Conservation (phyloP, 2,888 invertebrate species). For the Polyommatus icarus region DNA sequence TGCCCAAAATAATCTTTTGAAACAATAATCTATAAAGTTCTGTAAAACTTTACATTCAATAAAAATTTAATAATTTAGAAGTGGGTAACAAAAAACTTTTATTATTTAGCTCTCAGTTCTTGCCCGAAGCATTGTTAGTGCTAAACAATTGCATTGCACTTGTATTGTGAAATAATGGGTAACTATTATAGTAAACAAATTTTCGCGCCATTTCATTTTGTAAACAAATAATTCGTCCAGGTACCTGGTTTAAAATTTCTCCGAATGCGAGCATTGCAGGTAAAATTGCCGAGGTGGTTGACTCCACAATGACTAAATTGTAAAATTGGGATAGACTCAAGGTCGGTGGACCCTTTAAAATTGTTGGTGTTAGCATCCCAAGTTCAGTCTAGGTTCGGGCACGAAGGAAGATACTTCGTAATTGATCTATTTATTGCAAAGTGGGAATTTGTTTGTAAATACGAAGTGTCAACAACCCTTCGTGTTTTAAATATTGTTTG, state of each 20-base stretch:
- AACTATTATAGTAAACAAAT: conserved; percentile 57
- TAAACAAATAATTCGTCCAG: conserved; percentile 64
- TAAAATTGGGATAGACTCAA: conserved; percentile 67
- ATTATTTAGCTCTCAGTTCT: conserved; percentile 12
- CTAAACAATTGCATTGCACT: conserved; percentile 15
- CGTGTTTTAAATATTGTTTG: conserved; percentile 38
- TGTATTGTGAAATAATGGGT: conserved; percentile 19
- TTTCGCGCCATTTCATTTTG: conserved; percentile 70
- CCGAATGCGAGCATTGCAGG: conserved; percentile 49
- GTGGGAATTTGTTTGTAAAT: conserved; percentile 64
- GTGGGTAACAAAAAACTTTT: neutral
- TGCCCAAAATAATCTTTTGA: neutral
- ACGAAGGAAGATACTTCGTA: conserved; percentile 64
- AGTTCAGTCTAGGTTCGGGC: conserved; percentile 73
- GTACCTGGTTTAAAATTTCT: conserved; percentile 57
- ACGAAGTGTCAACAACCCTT: conserved; percentile 59
- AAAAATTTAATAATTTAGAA: neutral
- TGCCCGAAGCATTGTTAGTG: conserved; percentile 1
- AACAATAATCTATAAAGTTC: neutral
- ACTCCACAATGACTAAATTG: conserved; percentile 58
- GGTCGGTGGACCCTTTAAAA: conserved; percentile 74
- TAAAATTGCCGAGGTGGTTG: conserved; percentile 54
- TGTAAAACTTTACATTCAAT: neutral
- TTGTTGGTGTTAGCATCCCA: conserved; percentile 66
- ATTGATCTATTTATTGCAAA: conserved; percentile 44